A percentile compares a stretch with the other conserved stretches of the same genome.
Evolutionary conservation across 2,797 vertebrate genomes (phyloP).

Genomic region (Epinephelus malabaricus): DNA sequence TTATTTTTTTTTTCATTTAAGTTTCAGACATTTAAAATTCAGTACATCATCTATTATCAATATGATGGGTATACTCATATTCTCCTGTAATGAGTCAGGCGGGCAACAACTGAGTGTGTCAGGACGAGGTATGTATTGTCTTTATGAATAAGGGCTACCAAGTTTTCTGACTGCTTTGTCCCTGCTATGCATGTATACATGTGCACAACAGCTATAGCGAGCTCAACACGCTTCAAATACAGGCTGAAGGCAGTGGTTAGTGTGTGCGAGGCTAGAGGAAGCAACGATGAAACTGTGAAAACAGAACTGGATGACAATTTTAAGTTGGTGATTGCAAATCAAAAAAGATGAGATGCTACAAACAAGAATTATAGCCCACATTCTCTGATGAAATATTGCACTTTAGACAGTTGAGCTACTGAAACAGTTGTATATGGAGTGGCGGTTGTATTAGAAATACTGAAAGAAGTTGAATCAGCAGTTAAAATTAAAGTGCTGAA

Average conservation of each 20-base stretch:
- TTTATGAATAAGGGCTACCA: not conserved
- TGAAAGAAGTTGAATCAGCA: not conserved
- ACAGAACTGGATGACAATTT: not conserved
- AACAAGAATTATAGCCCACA: not conserved
- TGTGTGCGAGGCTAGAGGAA: not conserved
- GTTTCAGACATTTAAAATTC: not conserved
- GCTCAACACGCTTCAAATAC: not conserved
- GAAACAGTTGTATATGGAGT: not conserved
- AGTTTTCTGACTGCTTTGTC: not conserved
- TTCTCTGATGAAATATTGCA: not conserved
- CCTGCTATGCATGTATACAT: not conserved
- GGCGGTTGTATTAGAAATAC: not conserved
- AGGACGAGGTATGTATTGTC: not conserved
- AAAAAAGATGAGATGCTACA: not conserved
- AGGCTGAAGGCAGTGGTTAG: not conserved
- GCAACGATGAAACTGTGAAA: not conserved
- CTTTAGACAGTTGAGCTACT: not conserved
- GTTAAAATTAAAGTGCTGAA: not conserved
- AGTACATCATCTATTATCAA: not conserved
- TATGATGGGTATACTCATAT: not conserved
- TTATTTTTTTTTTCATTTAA: not conserved
- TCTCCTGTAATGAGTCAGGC: constrained; percentile 13
- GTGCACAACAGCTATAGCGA: not conserved
- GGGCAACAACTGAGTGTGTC: not conserved
- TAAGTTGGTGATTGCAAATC: not conserved